Evolutionary conservation across 2,797 vertebrate genomes (phyloP).

Genomic region (Macrochelys suwanniensis): DNA sequence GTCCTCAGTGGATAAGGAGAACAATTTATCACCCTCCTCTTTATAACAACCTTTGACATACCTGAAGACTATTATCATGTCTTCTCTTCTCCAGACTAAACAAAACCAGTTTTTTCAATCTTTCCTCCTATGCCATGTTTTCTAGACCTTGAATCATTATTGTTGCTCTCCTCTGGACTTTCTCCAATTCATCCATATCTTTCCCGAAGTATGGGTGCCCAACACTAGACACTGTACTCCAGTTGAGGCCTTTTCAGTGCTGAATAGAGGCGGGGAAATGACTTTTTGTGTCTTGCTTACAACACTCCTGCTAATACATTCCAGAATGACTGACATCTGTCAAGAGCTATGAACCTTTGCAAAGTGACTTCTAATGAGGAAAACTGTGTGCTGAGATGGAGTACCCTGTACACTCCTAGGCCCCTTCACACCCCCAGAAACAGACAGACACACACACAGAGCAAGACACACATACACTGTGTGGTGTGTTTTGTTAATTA

Average conservation of each 20-base stretch:
- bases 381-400: background rate
- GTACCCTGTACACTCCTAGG: background rate
- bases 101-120: background rate
- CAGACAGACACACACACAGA: background rate
- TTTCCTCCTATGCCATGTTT: background rate
- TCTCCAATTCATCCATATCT: background rate
- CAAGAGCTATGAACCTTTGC: background rate
- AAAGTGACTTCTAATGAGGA: background rate
- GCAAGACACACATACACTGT: background rate
- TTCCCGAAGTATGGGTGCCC: background rate
- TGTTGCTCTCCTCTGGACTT: background rate
- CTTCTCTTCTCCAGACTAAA: background rate
- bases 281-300: background rate
- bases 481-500: constrained; percentile 12
- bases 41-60: background rate
- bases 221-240: background rate
- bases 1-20: background rate
- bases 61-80: background rate
- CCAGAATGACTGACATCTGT: background rate
- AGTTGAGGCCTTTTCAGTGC: background rate
- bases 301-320: background rate
- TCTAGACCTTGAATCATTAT: background rate
- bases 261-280: background rate
- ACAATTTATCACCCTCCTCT: background rate
- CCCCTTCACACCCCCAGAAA: background rate